These are phyloP conservation scores for Berghia stephanieae DNA, from an alignment of 1,140 invertebrate genomes.

Conservation along the genomic window DNA sequence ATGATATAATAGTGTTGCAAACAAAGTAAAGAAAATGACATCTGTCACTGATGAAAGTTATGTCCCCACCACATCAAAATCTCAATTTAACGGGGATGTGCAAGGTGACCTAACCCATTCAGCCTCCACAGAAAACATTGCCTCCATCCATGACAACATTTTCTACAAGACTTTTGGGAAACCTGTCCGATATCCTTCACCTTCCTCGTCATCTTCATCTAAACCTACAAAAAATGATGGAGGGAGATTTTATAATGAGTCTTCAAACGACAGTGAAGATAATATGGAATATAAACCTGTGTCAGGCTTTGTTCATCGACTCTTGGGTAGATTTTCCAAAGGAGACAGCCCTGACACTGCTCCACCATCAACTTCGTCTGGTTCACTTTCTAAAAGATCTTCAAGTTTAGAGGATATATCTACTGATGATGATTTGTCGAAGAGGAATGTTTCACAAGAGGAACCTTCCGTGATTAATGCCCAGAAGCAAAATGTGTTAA, in stretches of 20 bases:
- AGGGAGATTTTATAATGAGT: too few species aligned
- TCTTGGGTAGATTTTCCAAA: conserved; percentile 56
- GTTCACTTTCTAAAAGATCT: conserved; percentile 42
- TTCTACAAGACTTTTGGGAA: conserved; percentile 41
- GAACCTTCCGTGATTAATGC: background rate
- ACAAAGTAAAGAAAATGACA: too few species aligned
- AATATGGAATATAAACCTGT: conserved; percentile 56
- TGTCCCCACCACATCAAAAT: too few species aligned
- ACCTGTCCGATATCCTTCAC: too few species aligned
- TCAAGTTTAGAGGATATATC: conserved; percentile 59
- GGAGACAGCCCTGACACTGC: conserved; percentile 21
- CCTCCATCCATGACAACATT: conserved; percentile 39
- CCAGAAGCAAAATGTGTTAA: background rate
- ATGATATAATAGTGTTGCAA: too few species aligned
- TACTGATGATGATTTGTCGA: background rate
- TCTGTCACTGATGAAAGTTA: too few species aligned
- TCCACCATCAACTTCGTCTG: too few species aligned
- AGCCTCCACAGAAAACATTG: conserved; percentile 33
- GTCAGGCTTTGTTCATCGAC: conserved; percentile 62
- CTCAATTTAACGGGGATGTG: too few species aligned
- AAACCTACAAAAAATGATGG: too few species aligned
- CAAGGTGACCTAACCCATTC: too few species aligned
- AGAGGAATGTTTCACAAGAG: background rate
- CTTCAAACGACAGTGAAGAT: conserved; percentile 44
- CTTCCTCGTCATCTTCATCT: background rate